Conservation (phyloP, 2,113 vertebrate species). For the Syngnathoides biaculeatus region DNA sequence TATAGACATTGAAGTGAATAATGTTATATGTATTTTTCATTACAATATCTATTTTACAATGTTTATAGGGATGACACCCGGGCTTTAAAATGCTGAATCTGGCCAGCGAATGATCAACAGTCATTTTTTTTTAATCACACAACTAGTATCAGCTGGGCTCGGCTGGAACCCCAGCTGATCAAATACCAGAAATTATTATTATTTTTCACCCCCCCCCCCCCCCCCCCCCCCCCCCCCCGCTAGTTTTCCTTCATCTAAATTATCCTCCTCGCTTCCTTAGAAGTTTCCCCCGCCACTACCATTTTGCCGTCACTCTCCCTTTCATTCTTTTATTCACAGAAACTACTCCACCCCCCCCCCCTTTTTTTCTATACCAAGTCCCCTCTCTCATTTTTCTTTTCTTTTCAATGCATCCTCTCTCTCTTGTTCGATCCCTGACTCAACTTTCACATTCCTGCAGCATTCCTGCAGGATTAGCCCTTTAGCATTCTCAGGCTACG, state of each 20-base stretch:
- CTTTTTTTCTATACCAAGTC: slow-evolving; percentile 30
- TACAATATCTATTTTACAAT: too few relatives aligned
- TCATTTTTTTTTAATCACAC: too few relatives aligned
- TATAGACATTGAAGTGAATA: too few relatives aligned
- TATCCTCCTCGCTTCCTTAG: slow-evolving; percentile 38
- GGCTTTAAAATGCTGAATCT: too few relatives aligned
- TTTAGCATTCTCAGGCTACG: slow-evolving; percentile 67
- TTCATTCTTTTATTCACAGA: slow-evolving; percentile 62
- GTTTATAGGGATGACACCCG: too few relatives aligned
- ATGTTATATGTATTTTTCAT: too few relatives aligned
- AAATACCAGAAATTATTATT: neutral
- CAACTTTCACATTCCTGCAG: slow-evolving; percentile 71
- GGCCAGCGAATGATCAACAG: too few relatives aligned
- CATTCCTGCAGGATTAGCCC: slow-evolving; percentile 72
- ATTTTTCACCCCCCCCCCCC: slow-evolving; percentile 8
- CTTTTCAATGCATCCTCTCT: slow-evolving; percentile 34
- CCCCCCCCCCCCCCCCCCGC: slow-evolving; percentile 4
- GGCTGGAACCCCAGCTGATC: too few relatives aligned
- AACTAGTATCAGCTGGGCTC: too few relatives aligned
- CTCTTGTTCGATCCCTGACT: slow-evolving; percentile 71
- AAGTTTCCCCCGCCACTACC: slow-evolving; percentile 16
- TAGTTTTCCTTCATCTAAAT: slow-evolving; percentile 45
- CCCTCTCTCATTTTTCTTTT: slow-evolving; percentile 14
- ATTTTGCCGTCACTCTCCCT: slow-evolving; percentile 44
- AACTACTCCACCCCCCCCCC: slow-evolving; percentile 7